Base-by-base conservation (phyloP, 2,113 vertebrate species). In the Tiliqua scincoides region DNA sequence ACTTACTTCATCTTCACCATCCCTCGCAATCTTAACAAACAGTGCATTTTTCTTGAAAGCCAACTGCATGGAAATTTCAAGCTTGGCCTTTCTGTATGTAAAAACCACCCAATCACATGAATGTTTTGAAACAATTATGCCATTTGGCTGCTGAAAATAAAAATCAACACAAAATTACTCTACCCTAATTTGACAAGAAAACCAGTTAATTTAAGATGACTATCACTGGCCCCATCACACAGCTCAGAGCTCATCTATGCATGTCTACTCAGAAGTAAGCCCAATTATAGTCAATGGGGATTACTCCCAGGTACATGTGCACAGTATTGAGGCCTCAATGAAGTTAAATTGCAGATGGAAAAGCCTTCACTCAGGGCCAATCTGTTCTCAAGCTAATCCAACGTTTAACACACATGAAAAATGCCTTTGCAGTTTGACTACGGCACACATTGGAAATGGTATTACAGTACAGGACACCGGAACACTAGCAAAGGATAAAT, bases 11-110 rank as follows among this genome's bases (percentile, higher is more conserved):
- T 87, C 10, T 57, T 80, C 79, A 85, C 82, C 21, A 74, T 10
- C 27, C 52, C 7, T 82, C 62, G 74, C 32, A 70, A 40, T 61
- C 40, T 25, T 32, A 72, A 83, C 10, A 8, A 85, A 85, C 79
- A 76, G 1, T 43, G 4, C 27, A 71, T 61, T 68, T 76, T 85
- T 75, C 74, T 88, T 73, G 63, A 79, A 37, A 79, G 73, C 71
- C 5, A 89, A 83, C 85, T 78, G 27, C 32, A 11, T 61, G 25
- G 54, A 35, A 90, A 92, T n/a, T 27, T 72, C 83, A 80, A 72
- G 52, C 62, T 35, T 6, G 79, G 75, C 54, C 30, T 77, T 12
- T 17, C 3, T 2, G 62, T 74, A 57, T 43, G 11, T 3, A 87
- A 84, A 68, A 88, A 70, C 27, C 85, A 37, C 6, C 78, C 78